phyloP scores from a whole-genome alignment of 2,113 vertebrate genomes.

The Eretmochelys imbricata region DNA sequence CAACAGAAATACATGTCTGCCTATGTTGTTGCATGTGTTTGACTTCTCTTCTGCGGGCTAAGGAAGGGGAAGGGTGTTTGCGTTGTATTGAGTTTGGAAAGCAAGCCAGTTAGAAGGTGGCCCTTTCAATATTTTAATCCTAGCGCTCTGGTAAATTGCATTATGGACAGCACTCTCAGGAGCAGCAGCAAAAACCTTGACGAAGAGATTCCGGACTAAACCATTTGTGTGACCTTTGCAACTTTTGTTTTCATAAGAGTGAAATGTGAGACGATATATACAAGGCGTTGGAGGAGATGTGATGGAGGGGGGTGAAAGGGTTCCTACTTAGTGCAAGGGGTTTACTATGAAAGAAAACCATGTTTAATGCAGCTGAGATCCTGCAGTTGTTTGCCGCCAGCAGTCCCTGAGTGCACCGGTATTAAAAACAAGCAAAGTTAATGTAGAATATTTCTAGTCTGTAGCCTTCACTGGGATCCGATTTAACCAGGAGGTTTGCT shows the following conservation, averaged over 20 bases:
- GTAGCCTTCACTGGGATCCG: background rate
- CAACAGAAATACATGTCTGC: background rate
- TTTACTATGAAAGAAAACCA: background rate
- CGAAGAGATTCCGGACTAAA: background rate
- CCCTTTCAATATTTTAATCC: no score
- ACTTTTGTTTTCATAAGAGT: background rate
- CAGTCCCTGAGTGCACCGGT: background rate
- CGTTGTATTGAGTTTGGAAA: background rate
- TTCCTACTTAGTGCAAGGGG: background rate
- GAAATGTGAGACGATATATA: background rate
- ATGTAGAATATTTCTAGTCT: background rate
- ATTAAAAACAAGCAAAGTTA: constrained; percentile 51
- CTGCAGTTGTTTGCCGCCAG: background rate
- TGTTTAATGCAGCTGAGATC: background rate
- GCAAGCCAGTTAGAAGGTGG: background rate
- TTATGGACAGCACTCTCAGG: background rate
- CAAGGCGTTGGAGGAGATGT: background rate
- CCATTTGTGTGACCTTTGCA: background rate
- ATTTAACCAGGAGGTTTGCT: constrained; percentile 3
- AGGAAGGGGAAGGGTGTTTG: background rate
- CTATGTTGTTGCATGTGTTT: background rate
- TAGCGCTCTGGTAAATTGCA: background rate
- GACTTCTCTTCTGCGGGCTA: background rate
- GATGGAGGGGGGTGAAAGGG: background rate
- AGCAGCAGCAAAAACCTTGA: no score